These are phyloP conservation scores for Pachyuromys duprasi DNA, from an alignment of 2,797 vertebrate species.

Conservation along the genomic window DNA sequence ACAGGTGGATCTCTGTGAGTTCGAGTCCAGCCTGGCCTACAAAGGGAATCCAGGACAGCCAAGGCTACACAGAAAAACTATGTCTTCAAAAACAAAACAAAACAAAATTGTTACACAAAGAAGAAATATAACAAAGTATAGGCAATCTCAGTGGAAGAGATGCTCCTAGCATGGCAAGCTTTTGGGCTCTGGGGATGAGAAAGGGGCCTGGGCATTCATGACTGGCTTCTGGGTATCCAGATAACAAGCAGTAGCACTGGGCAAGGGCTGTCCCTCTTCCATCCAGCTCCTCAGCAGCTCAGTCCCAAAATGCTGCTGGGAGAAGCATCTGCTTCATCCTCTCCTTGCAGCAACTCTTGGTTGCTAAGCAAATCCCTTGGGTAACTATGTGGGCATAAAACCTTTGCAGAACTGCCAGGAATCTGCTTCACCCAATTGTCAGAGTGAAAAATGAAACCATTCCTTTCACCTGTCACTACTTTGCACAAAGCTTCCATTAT, in stretches of 20 bases:
- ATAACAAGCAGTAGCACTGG: background rate
- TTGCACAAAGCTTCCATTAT: conserved; percentile 83
- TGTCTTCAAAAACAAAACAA: background rate
- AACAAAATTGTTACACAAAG: background rate
- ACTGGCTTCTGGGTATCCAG: background rate
- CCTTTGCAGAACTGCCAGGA: conserved; percentile 85
- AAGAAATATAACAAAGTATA: background rate
- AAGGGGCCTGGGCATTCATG: background rate
- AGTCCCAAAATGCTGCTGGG: conserved; percentile 39
- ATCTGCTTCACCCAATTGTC: conserved; percentile 86
- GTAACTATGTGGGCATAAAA: conserved; percentile 89
- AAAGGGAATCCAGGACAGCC: no score
- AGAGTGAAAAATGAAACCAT: conserved; percentile 85
- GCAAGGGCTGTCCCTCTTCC: background rate
- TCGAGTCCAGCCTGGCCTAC: no score
- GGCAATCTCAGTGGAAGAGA: background rate
- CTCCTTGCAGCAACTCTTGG: conserved; percentile 78
- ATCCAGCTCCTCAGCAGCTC: background rate
- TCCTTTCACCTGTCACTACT: conserved; percentile 86
- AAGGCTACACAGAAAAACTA: no score
- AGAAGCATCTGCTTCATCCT: conserved; percentile 66
- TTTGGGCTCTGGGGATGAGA: background rate
- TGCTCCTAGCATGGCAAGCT: background rate
- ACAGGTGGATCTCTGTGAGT: no score
- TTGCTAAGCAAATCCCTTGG: conserved; percentile 86